phyloP scores from a whole-genome alignment of 2,113 vertebrate species.

The Myotis yumanensis region DNA sequence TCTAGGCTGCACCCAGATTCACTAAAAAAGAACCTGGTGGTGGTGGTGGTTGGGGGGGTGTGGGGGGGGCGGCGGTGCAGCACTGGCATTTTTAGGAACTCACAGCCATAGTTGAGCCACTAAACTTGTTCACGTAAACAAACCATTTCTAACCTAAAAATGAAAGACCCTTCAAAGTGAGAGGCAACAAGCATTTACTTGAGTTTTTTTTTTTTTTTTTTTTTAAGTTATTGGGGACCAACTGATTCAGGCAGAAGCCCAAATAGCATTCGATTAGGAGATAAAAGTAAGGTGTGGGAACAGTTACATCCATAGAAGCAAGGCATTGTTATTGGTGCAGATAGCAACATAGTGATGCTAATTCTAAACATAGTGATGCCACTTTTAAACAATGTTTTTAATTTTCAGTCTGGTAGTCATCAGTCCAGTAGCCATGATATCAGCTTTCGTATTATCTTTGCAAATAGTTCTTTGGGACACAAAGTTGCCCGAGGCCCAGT shows the following conservation, averaged over 20 bases:
- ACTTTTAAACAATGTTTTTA: background rate
- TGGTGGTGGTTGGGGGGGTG: too few relatives aligned
- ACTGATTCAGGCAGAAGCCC: background rate
- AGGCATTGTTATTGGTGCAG: background rate
- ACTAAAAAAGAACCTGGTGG: background rate
- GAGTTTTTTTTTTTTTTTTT: too few relatives aligned
- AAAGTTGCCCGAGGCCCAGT: background rate
- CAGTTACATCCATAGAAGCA: background rate
- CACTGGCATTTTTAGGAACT: background rate
- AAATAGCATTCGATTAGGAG: too few relatives aligned
- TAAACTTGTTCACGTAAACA: background rate
- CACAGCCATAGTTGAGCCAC: background rate
- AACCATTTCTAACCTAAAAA: background rate
- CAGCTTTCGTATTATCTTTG: background rate
- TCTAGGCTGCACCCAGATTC: background rate
- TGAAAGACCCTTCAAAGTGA: background rate
- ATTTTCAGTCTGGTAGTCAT: background rate
- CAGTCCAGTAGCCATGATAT: background rate
- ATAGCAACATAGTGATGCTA: background rate
- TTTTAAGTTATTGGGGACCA: background rate
- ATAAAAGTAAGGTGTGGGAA: background rate
- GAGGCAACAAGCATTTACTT: background rate
- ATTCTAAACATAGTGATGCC: background rate
- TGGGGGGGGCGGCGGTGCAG: rapidly evolving
- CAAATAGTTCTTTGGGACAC: background rate